These are phyloP conservation scores for Halictus ligatus DNA, from an alignment of 2,888 invertebrate genomes.

Conservation along the genomic window DNA sequence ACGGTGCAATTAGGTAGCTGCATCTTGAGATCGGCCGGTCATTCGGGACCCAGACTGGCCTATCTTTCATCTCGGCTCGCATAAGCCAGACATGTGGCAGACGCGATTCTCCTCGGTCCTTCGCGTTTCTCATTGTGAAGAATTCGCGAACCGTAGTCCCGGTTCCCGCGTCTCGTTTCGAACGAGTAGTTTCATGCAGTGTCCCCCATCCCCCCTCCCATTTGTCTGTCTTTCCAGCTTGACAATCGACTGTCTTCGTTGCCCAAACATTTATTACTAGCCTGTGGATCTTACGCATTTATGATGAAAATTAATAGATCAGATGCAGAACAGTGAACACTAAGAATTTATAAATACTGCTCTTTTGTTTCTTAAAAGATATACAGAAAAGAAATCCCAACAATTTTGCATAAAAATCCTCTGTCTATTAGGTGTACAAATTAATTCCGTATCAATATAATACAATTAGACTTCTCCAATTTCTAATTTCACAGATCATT, in stretches of 20 bases:
- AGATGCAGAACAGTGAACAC: no score
- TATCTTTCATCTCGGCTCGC: slow-evolving; percentile 63
- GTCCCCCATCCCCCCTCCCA: neutral
- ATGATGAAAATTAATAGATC: no score
- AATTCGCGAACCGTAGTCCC: slow-evolving; percentile 13
- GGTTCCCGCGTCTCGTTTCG: neutral
- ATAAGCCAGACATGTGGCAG: slow-evolving; percentile 64
- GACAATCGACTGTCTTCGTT: neutral
- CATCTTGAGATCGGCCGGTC: slow-evolving; percentile 46
- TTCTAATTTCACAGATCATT: no score
- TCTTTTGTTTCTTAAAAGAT: no score
- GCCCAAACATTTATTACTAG: no score
- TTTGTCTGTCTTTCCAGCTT: neutral
- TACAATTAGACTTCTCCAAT: no score
- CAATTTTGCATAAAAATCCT: no score
- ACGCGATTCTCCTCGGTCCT: slow-evolving; percentile 63
- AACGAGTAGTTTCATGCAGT: neutral
- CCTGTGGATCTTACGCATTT: no score
- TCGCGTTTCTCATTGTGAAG: slow-evolving; percentile 21
- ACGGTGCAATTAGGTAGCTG: slow-evolving; percentile 60
- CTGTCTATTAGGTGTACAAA: no score
- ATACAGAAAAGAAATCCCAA: no score
- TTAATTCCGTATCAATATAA: no score
- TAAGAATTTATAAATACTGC: no score
- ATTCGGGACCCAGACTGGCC: slow-evolving; percentile 27